Evolutionary conservation across 2,888 invertebrate species (phyloP).

Genomic region (Cyclophora punctaria): DNA sequence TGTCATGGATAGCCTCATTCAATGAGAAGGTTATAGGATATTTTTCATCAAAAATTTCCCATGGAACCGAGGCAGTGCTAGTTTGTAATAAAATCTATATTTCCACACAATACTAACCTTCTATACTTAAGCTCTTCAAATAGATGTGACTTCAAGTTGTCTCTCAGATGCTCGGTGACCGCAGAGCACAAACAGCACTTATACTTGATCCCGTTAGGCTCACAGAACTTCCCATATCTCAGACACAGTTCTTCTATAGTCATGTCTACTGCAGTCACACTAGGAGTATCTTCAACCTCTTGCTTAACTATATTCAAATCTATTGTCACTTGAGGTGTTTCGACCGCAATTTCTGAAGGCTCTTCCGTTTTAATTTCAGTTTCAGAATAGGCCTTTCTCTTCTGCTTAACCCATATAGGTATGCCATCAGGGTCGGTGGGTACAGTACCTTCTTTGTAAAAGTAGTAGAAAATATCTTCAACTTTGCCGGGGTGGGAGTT

Average conservation of each 20-base stretch:
- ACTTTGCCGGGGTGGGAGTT: constrained; percentile 69
- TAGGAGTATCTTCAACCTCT: constrained; percentile 29
- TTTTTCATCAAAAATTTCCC: no score
- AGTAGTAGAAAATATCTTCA: constrained; percentile 65
- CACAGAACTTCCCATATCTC: constrained; percentile 52
- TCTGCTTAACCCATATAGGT: constrained; percentile 52
- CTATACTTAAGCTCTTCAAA: constrained; percentile 80
- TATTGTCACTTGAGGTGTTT: constrained; percentile 12
- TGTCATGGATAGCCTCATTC: no score
- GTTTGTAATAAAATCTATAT: no score
- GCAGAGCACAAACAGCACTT: constrained; percentile 77
- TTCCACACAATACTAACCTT: constrained; percentile 61
- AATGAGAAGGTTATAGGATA: no score
- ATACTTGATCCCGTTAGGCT: constrained; percentile 71
- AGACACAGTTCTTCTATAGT: constrained; percentile 41
- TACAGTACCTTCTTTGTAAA: constrained; percentile 63
- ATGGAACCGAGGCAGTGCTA: no score
- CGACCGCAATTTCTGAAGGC: not conserved
- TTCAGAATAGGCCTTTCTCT: constrained; percentile 21
- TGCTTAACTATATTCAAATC: constrained; percentile 55
- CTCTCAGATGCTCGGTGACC: constrained; percentile 71
- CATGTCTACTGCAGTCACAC: constrained; percentile 11
- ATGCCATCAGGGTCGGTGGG: constrained; percentile 41
- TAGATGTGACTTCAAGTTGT: constrained; percentile 79
- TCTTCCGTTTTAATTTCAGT: constrained; percentile 39